Evolutionary conservation across 2,797 vertebrate species (phyloP).

Genomic region (Argyrosomus regius): DNA sequence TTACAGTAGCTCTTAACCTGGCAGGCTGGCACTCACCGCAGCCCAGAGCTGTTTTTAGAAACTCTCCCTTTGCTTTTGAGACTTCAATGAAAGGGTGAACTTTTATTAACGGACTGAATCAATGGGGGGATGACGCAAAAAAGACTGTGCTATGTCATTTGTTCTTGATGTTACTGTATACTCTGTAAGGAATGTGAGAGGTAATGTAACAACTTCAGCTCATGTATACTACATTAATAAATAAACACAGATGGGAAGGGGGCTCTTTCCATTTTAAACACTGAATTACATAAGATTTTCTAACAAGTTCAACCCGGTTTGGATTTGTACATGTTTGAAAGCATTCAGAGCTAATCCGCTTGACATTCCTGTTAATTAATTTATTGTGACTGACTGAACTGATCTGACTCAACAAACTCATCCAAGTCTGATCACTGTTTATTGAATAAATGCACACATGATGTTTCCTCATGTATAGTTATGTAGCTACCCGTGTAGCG

Average conservation of each 20-base stretch:
- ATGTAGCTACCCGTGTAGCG: neutral
- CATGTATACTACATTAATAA: slow-evolving; percentile 29
- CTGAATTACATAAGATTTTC: slow-evolving; percentile 14
- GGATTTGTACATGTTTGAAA: slow-evolving; percentile 18
- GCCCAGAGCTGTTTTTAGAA: slow-evolving; percentile 64
- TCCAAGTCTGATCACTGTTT: neutral
- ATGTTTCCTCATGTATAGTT: neutral
- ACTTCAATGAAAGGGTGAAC: slow-evolving; percentile 59
- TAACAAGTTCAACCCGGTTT: neutral
- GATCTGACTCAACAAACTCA: neutral
- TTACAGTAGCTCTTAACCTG: slow-evolving; percentile 69
- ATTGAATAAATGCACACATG: neutral
- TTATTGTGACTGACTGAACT: slow-evolving; percentile 4
- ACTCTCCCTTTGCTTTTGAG: slow-evolving; percentile 47
- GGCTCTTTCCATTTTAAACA: slow-evolving; percentile 14
- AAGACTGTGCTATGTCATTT: slow-evolving; percentile 24
- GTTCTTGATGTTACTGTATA: slow-evolving; percentile 14
- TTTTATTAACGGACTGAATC: slow-evolving; percentile 52
- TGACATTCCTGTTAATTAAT: slow-evolving; percentile 16
- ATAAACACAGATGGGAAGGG: slow-evolving; percentile 23
- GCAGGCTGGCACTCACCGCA: slow-evolving; percentile 28
- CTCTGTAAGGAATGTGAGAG: neutral
- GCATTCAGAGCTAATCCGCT: neutral
- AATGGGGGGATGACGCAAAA: neutral
- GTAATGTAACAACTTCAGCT: slow-evolving; percentile 18